Base-by-base conservation (phyloP, 2,113 vertebrate genomes). In the crab-eating macaque (Macaca fascicularis) region DNA sequence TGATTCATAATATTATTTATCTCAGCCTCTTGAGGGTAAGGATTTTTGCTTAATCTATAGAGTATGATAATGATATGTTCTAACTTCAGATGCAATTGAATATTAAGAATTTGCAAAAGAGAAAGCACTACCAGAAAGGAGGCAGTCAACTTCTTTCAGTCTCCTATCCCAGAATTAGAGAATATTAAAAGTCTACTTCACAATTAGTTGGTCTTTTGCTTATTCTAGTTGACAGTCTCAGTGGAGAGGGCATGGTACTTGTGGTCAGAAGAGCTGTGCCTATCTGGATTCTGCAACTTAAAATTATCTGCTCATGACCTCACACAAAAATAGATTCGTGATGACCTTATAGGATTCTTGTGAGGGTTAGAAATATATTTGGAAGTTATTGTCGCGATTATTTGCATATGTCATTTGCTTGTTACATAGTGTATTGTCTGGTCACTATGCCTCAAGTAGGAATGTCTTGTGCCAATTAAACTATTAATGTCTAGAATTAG, bases 1-100 rank as follows among this genome's bases (percentile, higher is more conserved):
- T 97, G 69, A 35, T 95, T 95, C 70, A 70, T 79, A 85, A 96
- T n/a, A 59, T 20, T 78, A 86, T 95, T 72, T 75, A 96, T 88
- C 84, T 92, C 85, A 96, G 4, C 43, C 72, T 94, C 80, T 67
- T 38, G 14, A 50, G 30, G 59, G 27, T 30, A 80, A 23, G 0
- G 12, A 64, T 52, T 89, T 61, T 85, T 43, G 43, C 1, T 82
- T 84, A 93, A 45, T 35, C 19, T 89, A 74, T 2, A 88, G 6
- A 90, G 40, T 55, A 81, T 40, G 95, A 94, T 82, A 16, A 81
- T 45, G 9, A 2, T 23, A 79, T 90, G 57, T 74, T 92, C 4
- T 93, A 40, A 14, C 22, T 92, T 89, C 19, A 6, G 25, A 74
- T 30, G 32, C 9, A 78, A 81, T 3, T 74, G 8, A 89, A 23